Base-by-base conservation (phyloP, 1,140 invertebrate genomes). In the Myzus persicae region DNA sequence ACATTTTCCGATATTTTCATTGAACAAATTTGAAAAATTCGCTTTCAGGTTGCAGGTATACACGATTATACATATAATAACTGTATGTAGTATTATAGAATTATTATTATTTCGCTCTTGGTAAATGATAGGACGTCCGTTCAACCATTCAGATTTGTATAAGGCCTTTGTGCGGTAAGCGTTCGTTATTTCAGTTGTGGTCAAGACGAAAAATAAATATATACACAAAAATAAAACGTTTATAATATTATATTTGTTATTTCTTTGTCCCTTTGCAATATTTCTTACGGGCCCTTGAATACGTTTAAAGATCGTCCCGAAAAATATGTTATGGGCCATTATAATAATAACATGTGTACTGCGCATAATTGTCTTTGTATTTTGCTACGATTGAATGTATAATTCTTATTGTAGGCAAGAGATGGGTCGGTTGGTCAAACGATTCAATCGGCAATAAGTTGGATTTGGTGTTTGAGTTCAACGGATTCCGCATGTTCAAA, bases 371-470 rank as follows among this genome's bases (percentile, higher is more conserved):
- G 14, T n/a, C 14, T 67, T 76, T 31, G 36, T n/a, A 84, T 84
- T 40, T 31, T 38, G 9, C 82, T 5, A 31, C 9, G 24, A 26
- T 42, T 84, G 82, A 40, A 84, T 84, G 14, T 76, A 5, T 20
- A 18, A 18, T 76, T 76, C 20, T 88, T 88, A 44, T 96, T 95
- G 94, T 95, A 96, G 98, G 97, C 91, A 97, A 97, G 93, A 97
- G 98, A 94, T 99, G 98, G 98, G 97, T 99, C 5, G 98, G 98
- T 20, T 99, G 98, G 98, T 96, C 96, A 93, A 94, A 96, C 94
- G 95, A 91, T 93, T 94, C 94, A 94, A 94, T 95, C 59, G 94
- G 96, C 94, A 95, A 96, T 94, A 93, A 51, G 18, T 94, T 98
- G 0, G 96, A 97, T 94, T 96, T 98, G 26, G 95, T 96, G 1